Conservation (phyloP, 2,888 invertebrate species). For the Drosophila robusta region DNA sequence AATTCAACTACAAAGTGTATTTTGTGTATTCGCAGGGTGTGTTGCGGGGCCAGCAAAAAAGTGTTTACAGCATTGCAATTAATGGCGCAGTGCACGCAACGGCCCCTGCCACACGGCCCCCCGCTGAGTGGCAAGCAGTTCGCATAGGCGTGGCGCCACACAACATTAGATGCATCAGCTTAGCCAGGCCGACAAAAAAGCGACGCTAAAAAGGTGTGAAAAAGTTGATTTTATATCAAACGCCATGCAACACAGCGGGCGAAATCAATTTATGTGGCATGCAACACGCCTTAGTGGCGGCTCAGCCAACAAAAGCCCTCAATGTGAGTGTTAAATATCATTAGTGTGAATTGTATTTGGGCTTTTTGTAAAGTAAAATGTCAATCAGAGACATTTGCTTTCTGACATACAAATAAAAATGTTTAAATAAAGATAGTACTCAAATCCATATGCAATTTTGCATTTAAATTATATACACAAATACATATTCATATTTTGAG, state of each 20-base stretch:
- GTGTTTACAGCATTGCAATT: constrained; percentile 76
- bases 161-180: constrained; percentile 25
- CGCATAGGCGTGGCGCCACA: constrained; percentile 27
- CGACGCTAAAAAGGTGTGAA: constrained; percentile 67
- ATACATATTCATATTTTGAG: no score
- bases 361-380: no score
- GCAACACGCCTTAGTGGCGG: constrained; percentile 22
- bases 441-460: no score
- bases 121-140: constrained; percentile 35
- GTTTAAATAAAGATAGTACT: no score
- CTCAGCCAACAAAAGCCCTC: neutral
- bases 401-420: no score
- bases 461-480: no score
- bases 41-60: constrained; percentile 35
- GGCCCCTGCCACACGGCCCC: constrained; percentile 2
- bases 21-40: constrained; percentile 30
- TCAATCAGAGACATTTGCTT: no score
- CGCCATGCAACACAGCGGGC: constrained; percentile 16
- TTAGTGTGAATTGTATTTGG: no score
- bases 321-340: neutral
- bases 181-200: constrained; percentile 1
- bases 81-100: constrained; percentile 70
- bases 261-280: constrained; percentile 63
- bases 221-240: constrained; percentile 44
- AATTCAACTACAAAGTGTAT: constrained; percentile 67